A percentile compares a stretch with the other conserved stretches of the same genome.
Conservation (phyloP, 2,113 vertebrate genomes). For the Helogale parvula region DNA sequence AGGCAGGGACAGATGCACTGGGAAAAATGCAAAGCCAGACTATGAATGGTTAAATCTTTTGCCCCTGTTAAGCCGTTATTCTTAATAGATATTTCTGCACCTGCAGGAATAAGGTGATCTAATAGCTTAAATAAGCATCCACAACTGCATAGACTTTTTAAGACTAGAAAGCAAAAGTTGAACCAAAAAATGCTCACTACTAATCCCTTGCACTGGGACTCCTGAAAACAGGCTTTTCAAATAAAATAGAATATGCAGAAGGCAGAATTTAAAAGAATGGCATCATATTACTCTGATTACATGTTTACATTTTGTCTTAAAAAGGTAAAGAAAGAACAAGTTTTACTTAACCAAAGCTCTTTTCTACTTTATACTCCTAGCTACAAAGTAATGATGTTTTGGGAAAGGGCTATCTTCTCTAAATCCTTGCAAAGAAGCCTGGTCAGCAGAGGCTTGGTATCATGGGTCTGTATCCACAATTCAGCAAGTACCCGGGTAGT, state of each 20-base stretch:
- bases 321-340: not conserved
- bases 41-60: not conserved
- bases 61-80: not conserved
- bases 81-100: not conserved
- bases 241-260: not conserved
- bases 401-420: slow-evolving; percentile 12
- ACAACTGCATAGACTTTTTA: not conserved
- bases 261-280: slow-evolving; percentile 21
- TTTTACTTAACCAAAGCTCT: not conserved
- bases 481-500: not conserved
- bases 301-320: not conserved
- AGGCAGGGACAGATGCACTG: slow-evolving; percentile 89
- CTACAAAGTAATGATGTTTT: not conserved
- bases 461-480: not conserved
- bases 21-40: not conserved
- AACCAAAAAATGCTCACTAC: not conserved
- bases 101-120: not conserved
- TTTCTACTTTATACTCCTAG: not conserved
- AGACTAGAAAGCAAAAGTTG: not conserved
- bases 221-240: not conserved
- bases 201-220: not conserved
- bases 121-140: not conserved
- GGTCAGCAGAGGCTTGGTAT: not conserved
- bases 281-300: not conserved
- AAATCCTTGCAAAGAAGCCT: not conserved